Evolutionary conservation across 1,140 invertebrate species (phyloP), one percentile per base, ranked within the genome.

Genomic region (Delia radicum): DNA sequence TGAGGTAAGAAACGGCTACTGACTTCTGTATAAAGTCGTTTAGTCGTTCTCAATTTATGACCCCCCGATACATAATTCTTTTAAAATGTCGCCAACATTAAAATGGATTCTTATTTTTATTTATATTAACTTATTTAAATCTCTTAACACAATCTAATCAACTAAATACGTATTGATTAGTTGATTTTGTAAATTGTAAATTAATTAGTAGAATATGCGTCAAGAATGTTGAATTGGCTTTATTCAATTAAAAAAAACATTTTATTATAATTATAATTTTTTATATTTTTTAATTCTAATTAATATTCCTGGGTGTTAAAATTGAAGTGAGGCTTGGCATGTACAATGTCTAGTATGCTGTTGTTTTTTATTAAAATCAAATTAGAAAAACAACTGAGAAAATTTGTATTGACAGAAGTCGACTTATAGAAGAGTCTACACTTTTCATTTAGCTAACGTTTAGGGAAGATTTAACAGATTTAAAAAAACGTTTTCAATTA

Each of bases 311-410:
- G 21, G 48, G 18, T 55, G 48, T 55, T 55, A 18, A 55, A 18
- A 55, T 55, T 55, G 48, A 55, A 55, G 48, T 55, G 48, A 55
- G 48, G 48, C 48, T 55, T 55, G 48, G 48, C 48, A 21, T 55
- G 5, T 55, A 55, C 21, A 55, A 4, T 55, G 48, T 55, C 37
- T 42, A 15, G 12, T 42, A 42, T 55, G 48, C 24, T 55, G 12
- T 21, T 55, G 3, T 18, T 55, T 55, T 3, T 12, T 42, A 13
- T 42, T 10, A 15, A 42, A 42, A 42, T 42, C 37, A 42, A 42
- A 15, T 13, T 15, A 5, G 31, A 33, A 42, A 42, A 42, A 13
- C 10, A 42, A 10, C 37, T 33, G 1, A 42, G n/a, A 3, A 42
- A 42, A 10, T 15, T 42, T 10, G 37, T 42, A 5, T n/a, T n/a